A percentile compares a stretch with the other conserved stretches of the same genome.
phyloP scores from a whole-genome alignment of 2,797 vertebrate species.

The Enteromius afrohamiltoni region DNA sequence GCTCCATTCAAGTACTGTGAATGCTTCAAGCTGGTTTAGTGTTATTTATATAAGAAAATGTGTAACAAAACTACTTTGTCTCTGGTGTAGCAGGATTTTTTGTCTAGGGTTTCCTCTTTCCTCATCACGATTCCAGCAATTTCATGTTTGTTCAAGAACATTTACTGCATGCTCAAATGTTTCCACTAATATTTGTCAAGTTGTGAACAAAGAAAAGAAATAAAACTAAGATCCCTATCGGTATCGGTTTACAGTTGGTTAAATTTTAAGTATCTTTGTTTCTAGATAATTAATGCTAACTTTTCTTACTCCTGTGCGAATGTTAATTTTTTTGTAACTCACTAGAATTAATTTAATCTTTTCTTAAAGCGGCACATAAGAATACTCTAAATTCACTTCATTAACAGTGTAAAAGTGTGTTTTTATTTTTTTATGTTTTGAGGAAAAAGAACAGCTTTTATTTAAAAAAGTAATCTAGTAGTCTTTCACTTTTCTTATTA shows the following conservation, averaged over 20 bases:
- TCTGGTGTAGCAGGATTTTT: slow-evolving; percentile 21
- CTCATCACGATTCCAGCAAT: slow-evolving; percentile 27
- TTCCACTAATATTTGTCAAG: background rate
- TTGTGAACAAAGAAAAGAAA: background rate
- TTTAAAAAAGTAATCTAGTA: background rate
- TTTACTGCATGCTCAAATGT: background rate
- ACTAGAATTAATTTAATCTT: background rate
- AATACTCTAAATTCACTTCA: slow-evolving; percentile 12
- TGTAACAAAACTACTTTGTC: background rate
- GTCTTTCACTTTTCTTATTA: background rate
- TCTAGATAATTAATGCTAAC: background rate
- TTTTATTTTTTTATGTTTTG: background rate
- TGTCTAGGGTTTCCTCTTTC: slow-evolving; percentile 47
- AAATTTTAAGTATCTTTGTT: background rate
- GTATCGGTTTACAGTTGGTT: background rate
- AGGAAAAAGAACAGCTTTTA: background rate
- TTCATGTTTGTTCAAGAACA: background rate
- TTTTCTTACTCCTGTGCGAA: background rate
- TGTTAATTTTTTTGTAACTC: background rate
- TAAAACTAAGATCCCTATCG: background rate
- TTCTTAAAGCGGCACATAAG: background rate
- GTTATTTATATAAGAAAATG: background rate
- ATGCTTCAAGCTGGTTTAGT: background rate
- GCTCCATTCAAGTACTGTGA: slow-evolving; percentile 30
- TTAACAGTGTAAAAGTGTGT: background rate